phyloP scores from a whole-genome alignment of 2,888 invertebrate genomes.

The Atrina japonica region DNA sequence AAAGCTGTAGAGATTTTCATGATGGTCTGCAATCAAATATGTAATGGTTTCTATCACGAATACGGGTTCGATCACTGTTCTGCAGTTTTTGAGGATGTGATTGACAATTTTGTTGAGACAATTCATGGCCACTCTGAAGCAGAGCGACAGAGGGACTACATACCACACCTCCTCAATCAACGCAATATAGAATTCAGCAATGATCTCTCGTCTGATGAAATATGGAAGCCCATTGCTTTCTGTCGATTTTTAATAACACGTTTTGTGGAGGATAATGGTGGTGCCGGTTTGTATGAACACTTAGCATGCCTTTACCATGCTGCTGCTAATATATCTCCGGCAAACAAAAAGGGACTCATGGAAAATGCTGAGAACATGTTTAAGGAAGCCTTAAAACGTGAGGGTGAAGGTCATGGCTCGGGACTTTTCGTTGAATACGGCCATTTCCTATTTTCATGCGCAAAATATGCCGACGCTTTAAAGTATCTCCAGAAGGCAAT shows the following conservation, averaged over 20 bases:
- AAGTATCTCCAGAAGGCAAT: slow-evolving; percentile 52
- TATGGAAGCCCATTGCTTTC: slow-evolving; percentile 63
- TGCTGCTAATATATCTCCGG: slow-evolving; percentile 52
- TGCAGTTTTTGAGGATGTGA: slow-evolving; percentile 58
- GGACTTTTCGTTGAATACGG: slow-evolving; percentile 62
- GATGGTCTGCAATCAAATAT: slow-evolving; percentile 49
- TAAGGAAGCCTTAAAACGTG: slow-evolving; percentile 48
- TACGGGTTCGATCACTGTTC: slow-evolving; percentile 57
- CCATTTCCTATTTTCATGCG: slow-evolving; percentile 51
- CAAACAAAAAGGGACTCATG: slow-evolving; percentile 49
- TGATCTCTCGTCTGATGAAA: slow-evolving; percentile 54
- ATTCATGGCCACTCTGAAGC: slow-evolving; percentile 57
- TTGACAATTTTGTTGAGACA: slow-evolving; percentile 60
- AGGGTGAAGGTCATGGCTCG: slow-evolving; percentile 57
- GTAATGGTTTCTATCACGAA: slow-evolving; percentile 63
- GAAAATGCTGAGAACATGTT: slow-evolving; percentile 55
- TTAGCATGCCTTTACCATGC: slow-evolving; percentile 62
- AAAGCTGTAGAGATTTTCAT: slow-evolving; percentile 50
- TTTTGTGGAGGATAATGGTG: slow-evolving; percentile 53
- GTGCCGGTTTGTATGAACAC: slow-evolving; percentile 58
- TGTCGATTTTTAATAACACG: slow-evolving; percentile 58
- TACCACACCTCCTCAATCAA: slow-evolving; percentile 57
- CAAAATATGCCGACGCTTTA: slow-evolving; percentile 51
- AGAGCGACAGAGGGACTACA: slow-evolving; percentile 50
- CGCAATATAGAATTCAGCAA: slow-evolving; percentile 61